These are phyloP conservation scores for Chelon auratus DNA, from an alignment of 2,797 vertebrate species.

Conservation along the genomic window DNA sequence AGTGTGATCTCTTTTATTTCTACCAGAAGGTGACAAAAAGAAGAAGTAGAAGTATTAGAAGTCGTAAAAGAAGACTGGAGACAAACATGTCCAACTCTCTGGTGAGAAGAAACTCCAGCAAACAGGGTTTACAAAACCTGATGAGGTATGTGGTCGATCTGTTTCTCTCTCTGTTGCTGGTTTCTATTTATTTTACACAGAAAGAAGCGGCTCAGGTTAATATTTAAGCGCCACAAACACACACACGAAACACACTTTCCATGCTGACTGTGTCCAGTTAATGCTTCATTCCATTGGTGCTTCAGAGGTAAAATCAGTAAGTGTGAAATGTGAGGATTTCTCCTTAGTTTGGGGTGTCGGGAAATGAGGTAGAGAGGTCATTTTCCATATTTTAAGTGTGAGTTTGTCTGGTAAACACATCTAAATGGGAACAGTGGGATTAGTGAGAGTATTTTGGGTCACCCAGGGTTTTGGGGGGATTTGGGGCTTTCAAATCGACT, in stretches of 20 bases:
- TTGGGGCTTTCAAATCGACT: slow-evolving; percentile 20
- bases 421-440: slow-evolving; percentile 61
- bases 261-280: neutral
- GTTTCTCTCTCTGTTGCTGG: neutral
- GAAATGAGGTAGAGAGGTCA: neutral
- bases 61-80: slow-evolving; percentile 24
- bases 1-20: slow-evolving; percentile 32
- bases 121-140: slow-evolving; percentile 89
- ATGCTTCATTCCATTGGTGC: neutral
- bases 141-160: slow-evolving; percentile 85
- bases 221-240: slow-evolving; percentile 24
- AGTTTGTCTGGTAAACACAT: slow-evolving; percentile 20
- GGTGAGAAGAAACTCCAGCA: slow-evolving; percentile 89
- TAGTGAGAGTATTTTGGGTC: slow-evolving; percentile 67
- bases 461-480: slow-evolving; percentile 47
- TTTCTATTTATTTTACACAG: slow-evolving; percentile 40
- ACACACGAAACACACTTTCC: slow-evolving; percentile 4
- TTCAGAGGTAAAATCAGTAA: neutral
- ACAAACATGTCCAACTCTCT: slow-evolving; percentile 85
- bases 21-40: slow-evolving; percentile 15
- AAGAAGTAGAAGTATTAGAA: slow-evolving; percentile 2
- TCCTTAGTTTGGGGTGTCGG: neutral
- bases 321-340: neutral
- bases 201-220: slow-evolving; percentile 35
- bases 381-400: neutral